Conservation (phyloP, 2,113 vertebrate species). For the Neotoma lepida region DNA sequence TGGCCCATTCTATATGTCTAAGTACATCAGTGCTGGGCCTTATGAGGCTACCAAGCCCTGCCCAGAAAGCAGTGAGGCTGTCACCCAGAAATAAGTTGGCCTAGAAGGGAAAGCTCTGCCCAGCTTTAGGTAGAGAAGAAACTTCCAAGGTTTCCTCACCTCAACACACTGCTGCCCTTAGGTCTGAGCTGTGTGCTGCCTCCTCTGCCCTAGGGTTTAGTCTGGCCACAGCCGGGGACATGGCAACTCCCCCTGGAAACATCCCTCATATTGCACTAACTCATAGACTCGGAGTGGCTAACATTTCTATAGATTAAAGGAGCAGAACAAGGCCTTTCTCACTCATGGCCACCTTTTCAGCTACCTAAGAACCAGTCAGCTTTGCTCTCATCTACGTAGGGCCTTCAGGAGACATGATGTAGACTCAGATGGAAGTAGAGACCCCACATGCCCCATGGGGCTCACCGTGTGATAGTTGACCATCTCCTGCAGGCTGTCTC, state of each 20-base stretch:
- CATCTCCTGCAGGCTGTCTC: conserved; percentile 97
- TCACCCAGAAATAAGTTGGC: not conserved
- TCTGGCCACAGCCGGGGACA: not conserved
- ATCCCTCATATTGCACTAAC: not conserved
- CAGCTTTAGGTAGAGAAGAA: too few relatives aligned
- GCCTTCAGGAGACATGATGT: not conserved
- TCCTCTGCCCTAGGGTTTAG: not conserved
- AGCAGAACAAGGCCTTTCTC: not conserved
- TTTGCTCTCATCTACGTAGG: not conserved
- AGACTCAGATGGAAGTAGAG: not conserved
- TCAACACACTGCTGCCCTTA: not conserved
- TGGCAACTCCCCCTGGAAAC: not conserved
- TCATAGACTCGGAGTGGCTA: not conserved
- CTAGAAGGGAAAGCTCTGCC: not conserved
- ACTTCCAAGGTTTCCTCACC: not conserved
- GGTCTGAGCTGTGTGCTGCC: not conserved
- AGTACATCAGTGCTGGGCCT: too few relatives aligned
- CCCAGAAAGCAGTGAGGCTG: not conserved
- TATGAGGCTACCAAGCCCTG: not conserved
- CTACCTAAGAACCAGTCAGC: not conserved
- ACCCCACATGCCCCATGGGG: too few relatives aligned
- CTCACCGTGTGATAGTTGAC: conserved; percentile 98
- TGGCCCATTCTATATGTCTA: not conserved
- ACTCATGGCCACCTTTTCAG: not conserved
- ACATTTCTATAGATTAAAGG: not conserved